Base-by-base conservation (phyloP, 2,113 vertebrate species). In the Dinomys branickii region DNA sequence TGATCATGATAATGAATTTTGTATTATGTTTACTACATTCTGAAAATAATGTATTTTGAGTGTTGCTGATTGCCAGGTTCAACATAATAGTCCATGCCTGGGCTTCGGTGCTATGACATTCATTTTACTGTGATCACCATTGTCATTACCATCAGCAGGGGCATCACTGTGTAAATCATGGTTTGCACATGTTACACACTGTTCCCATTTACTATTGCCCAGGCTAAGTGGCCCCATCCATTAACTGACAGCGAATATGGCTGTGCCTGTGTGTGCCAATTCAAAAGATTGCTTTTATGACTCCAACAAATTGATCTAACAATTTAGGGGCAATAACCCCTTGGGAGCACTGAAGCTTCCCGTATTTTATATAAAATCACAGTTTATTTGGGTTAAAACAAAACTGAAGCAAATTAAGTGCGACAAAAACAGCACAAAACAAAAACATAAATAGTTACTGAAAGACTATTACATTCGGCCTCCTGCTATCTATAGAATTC, bases 1-100 rank as follows among this genome's bases (percentile, higher is more conserved):
- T 96, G 94, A 94, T 95, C 96, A 97, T 33, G 33, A 52, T 97
- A 94, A 93, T 84, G 80, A 85, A 17, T 44, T 87, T 94, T 13
- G 4, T 87, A 47, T n/a, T 93, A 56, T 35, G 28, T 63, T 77
- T 91, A 50, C 88, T 78, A 50, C 50, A 93, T 85, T 94, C 65
- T 92, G 94, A 94, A 96, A 90, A 90, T 84, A 30, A 35, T 73
- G 71, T 47, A 67, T 96, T 73, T 73, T 86, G 52, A 94, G 24
- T 85, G 16, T 56, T 88, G 59, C 71, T 94, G 95, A 97, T 88
- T 93, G 69, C 84, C 75, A 95, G n/a, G 30, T 85, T 90, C 88
- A 85, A 97, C 94, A 90, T 96, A 89, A 82, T 54, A 80, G 44
- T 56, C 2, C 52, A 41, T 67, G 38, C 84, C 50, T 91, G 69